These are phyloP conservation scores for Penaeus indicus DNA, from an alignment of 1,140 invertebrate species.

Conservation along the genomic window DNA sequence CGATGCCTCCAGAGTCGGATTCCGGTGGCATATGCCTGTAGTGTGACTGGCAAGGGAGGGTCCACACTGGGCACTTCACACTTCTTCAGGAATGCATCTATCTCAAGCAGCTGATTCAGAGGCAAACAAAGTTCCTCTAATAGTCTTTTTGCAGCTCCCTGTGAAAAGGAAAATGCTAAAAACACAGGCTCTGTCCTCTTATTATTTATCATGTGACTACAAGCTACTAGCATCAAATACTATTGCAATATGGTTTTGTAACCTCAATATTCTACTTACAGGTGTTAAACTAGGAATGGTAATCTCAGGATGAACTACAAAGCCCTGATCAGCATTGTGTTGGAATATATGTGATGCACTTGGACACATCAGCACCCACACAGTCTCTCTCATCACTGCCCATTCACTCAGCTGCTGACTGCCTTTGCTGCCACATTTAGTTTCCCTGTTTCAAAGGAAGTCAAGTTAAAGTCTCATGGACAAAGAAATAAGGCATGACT, in stretches of 20 bases:
- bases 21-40: conserved; percentile 35
- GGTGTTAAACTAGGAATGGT: conserved; percentile 38
- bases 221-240: no score
- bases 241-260: background rate
- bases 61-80: background rate
- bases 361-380: conserved; percentile 44
- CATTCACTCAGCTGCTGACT: conserved; percentile 44
- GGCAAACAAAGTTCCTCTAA: conserved; percentile 45
- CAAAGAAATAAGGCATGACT: no score
- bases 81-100: conserved; percentile 25
- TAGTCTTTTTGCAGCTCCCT: conserved; percentile 20
- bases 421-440: background rate
- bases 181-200: background rate
- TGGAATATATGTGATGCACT: conserved; percentile 29
- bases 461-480: no score
- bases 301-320: background rate
- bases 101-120: conserved; percentile 17
- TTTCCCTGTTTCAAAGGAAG: no score
- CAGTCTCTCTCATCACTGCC: conserved; percentile 45
- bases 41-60: conserved; percentile 24
- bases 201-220: no score
- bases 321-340: background rate
- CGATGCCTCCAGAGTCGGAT: conserved; percentile 35
- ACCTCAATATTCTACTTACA: background rate
- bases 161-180: background rate